phyloP scores from a whole-genome alignment of 2,113 vertebrate species.

The Gallinago media region DNA sequence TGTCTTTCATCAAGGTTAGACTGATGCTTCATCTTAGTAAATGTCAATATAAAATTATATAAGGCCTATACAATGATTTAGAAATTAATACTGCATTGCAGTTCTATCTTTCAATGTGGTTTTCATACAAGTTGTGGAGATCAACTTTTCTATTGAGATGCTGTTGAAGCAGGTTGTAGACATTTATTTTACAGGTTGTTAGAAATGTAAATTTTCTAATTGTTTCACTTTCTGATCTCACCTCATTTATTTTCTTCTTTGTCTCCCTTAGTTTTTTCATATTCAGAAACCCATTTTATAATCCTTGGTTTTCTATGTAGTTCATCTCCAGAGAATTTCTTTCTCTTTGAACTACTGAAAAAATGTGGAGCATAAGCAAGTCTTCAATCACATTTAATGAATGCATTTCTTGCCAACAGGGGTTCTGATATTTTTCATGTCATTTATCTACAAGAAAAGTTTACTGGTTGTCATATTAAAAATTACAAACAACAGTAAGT shows the following conservation, averaged over 20 bases:
- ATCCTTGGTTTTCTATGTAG: neutral
- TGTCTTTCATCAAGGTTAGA: neutral
- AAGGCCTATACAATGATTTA: neutral
- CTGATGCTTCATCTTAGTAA: neutral
- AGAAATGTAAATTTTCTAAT: neutral
- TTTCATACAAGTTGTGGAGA: neutral
- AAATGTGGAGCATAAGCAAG: neutral
- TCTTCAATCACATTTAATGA: constrained; percentile 27
- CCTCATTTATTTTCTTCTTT: neutral
- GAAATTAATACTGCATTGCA: neutral
- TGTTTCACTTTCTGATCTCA: neutral
- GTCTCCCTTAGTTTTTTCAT: neutral
- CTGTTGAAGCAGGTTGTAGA: neutral
- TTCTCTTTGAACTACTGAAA: constrained; percentile 17
- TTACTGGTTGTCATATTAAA: neutral
- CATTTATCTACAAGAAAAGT: neutral
- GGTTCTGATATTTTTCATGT: neutral
- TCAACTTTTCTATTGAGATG: neutral
- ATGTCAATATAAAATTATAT: neutral
- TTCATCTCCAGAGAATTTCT: neutral
- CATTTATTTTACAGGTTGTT: neutral
- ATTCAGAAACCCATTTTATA: neutral
- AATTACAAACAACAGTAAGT: constrained; percentile 20
- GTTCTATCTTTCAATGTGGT: neutral
- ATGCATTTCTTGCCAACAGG: neutral